Base-by-base conservation (phyloP, 2,113 vertebrate species). In the Garra rufa region DNA sequence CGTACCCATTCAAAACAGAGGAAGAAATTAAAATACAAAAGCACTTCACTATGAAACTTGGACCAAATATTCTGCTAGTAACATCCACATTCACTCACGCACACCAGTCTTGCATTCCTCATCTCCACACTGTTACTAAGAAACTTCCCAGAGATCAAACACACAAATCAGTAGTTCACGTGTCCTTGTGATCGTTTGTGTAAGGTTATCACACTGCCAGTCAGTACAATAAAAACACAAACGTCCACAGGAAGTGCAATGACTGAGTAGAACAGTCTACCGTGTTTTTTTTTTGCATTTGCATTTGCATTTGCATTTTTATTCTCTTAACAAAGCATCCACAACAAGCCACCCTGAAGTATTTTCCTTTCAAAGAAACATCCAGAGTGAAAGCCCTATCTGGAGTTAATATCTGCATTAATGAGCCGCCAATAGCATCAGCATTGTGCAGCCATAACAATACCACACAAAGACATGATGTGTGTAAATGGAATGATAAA, bases 71-170 rank as follows among this genome's bases (percentile, higher is more conserved):
- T 52, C 44, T 67, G 44, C 73, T 43, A 28, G 43, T 55, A 50
- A 65, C 21, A 65, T 46, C 44, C 70, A 61, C 26, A 48, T 67
- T 43, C 30, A 34, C 73, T 69, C 9, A 9, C 9, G 63, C 21
- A 30, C 28, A 76, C 41, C 71, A 74, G 70, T 21, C 43, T 24
- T 50, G 43, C 82, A 83, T 67, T 83, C 73, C 73, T 76, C 82
- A 76, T 28, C 34, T 19, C n/a, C 34, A 28, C 28, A 71, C 34
- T 5, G n/a, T 83, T 52, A 38, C 57, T 14, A 6, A 34, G 65
- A 55, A 57, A 24, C 75, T 57, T 57, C 74, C 19, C 50, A 55
- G 50, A 76, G 74, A 57, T 34, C 30, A 41, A 57, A 77, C 75
- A 77, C 52, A 41, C 19, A 24, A 50, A 77, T 77, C 75, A 77